phyloP scores from a whole-genome alignment of 30 jellyfish, hydroid and myxozoan genomes.

The Cassiopea andromeda region DNA sequence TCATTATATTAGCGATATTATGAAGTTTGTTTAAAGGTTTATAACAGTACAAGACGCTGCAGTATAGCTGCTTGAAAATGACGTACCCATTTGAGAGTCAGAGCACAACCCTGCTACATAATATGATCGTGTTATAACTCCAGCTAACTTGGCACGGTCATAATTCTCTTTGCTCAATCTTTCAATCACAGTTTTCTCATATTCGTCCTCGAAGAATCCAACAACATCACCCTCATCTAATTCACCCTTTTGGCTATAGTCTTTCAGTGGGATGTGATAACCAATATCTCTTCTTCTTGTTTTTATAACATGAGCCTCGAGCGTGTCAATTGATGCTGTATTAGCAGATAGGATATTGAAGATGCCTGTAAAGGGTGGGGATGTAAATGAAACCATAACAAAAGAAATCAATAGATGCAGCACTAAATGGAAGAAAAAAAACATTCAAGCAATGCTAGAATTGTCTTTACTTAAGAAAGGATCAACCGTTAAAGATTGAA shows the following conservation, averaged over 20 bases:
- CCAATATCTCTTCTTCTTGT: slow-evolving; percentile 14
- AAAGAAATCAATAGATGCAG: too few relatives aligned
- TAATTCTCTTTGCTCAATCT: slow-evolving; percentile 1
- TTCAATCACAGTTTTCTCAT: slow-evolving; percentile 1
- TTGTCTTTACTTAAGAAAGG: too few relatives aligned
- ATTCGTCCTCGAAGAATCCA: slow-evolving; percentile 31
- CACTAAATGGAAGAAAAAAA: too few relatives aligned
- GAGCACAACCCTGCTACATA: slow-evolving; percentile 16
- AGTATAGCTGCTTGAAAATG: too few relatives aligned
- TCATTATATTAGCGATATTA: too few relatives aligned
- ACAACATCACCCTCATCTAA: slow-evolving; percentile 16
- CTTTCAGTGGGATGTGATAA: slow-evolving; percentile 17
- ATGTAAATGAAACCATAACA: not conserved
- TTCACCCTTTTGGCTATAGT: slow-evolving; percentile 4
- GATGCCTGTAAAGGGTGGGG: not conserved
- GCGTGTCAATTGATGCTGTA: slow-evolving; percentile 1
- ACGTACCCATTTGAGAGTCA: not conserved
- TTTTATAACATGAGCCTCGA: not conserved
- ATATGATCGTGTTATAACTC: slow-evolving; percentile 16
- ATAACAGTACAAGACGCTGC: too few relatives aligned
- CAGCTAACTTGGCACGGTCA: slow-evolving; percentile 20
- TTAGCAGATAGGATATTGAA: slow-evolving; percentile 6
- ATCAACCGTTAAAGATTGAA: too few relatives aligned
- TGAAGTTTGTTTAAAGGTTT: too few relatives aligned
- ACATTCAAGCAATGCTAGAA: too few relatives aligned